phyloP scores from a whole-genome alignment of 2,113 vertebrate species.

The Dermatemys mawii region DNA sequence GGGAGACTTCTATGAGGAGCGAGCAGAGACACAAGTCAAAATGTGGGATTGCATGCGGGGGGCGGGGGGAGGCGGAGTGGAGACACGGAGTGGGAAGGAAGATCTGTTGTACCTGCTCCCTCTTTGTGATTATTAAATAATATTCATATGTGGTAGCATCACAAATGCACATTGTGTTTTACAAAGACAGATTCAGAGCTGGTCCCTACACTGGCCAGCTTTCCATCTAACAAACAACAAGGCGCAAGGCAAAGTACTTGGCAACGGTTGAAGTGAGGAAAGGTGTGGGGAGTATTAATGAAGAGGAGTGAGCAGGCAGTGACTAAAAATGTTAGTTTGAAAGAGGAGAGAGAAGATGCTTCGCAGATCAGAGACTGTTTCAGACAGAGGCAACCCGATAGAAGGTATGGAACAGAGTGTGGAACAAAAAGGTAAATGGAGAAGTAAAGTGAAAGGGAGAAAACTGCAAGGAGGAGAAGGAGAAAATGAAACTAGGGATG shows the following conservation, averaged over 20 bases:
- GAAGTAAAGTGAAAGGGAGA: neutral
- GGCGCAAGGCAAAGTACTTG: neutral
- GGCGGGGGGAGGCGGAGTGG: too few species aligned
- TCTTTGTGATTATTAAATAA: neutral
- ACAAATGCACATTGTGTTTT: rapidly evolving
- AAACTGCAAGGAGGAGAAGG: neutral
- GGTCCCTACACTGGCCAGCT: neutral
- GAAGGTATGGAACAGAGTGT: neutral
- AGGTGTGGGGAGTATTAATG: neutral
- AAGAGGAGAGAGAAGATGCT: neutral
- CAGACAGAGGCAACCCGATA: neutral
- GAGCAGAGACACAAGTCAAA: neutral
- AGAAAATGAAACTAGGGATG: neutral
- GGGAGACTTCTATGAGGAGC: neutral
- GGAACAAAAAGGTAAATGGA: neutral
- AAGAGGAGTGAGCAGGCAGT: neutral
- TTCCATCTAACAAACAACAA: neutral
- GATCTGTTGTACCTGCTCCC: neutral
- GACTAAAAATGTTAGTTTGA: neutral
- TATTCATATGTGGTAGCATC: neutral
- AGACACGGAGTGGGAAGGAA: neutral
- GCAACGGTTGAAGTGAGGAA: neutral
- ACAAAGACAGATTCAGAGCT: neutral
- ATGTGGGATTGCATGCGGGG: neutral
- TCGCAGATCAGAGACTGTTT: neutral